Conservation (phyloP, 1,140 invertebrate species). For the Drosophila fuyamai region DNA sequence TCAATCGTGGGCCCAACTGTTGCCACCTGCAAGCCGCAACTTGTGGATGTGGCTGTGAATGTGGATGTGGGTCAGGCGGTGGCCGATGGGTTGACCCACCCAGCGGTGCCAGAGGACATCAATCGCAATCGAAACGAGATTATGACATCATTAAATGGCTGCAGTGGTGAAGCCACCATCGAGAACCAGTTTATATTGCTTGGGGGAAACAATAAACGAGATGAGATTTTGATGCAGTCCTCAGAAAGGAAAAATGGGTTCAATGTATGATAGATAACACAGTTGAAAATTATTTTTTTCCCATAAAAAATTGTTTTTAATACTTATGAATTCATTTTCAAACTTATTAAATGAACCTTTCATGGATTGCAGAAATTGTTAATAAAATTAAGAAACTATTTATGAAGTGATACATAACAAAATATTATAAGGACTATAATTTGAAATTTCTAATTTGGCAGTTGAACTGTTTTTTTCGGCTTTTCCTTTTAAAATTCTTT, state of each 20-base stretch:
- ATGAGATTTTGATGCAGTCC: slow-evolving; percentile 1
- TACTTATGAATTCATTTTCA: too few species aligned
- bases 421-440: too few species aligned
- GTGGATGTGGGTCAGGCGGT: slow-evolving; percentile 25
- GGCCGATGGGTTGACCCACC: not conserved
- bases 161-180: not conserved
- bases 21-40: slow-evolving; percentile 20
- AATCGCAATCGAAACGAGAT: slow-evolving; percentile 17
- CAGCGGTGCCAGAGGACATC: slow-evolving; percentile 22
- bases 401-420: too few species aligned
- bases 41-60: slow-evolving; percentile 8
- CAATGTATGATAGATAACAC: not conserved
- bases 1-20: slow-evolving; percentile 51
- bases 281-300: too few species aligned
- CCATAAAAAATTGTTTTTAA: too few species aligned
- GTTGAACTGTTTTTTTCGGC: too few species aligned
- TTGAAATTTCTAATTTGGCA: too few species aligned
- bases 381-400: too few species aligned
- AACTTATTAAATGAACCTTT: too few species aligned
- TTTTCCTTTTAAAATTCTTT: too few species aligned
- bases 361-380: too few species aligned
- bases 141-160: slow-evolving; percentile 26
- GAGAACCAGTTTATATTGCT: slow-evolving; percentile 8
- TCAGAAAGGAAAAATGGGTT: not conserved
- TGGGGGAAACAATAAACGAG: not conserved